Conservation (phyloP, 2,888 invertebrate genomes). For the Brenthis ino region DNA sequence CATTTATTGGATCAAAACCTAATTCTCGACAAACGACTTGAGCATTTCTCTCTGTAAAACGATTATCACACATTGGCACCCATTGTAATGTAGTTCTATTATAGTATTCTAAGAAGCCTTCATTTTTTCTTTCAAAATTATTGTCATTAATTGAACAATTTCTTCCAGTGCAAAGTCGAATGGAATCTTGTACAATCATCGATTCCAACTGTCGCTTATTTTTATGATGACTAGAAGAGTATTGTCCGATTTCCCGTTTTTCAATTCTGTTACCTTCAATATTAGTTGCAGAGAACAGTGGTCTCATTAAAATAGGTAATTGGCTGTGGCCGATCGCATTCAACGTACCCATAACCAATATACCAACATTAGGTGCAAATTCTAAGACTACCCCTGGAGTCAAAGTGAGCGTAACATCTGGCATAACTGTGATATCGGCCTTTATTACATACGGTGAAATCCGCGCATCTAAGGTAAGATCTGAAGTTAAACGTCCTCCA, state of each 20-base stretch:
- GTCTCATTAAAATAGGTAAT: constrained; percentile 90
- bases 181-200: constrained; percentile 82
- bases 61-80: constrained; percentile 97
- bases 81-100: constrained; percentile 97
- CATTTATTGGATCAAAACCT: constrained; percentile 93
- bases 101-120: constrained; percentile 97
- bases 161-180: constrained; percentile 89
- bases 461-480: constrained; percentile 84
- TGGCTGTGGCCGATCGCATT: constrained; percentile 90
- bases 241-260: constrained; percentile 67
- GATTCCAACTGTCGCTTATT: constrained; percentile 81
- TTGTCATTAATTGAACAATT: constrained; percentile 85
- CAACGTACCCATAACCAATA: constrained; percentile 95
- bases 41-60: constrained; percentile 98
- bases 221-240: constrained; percentile 60
- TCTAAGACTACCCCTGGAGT: constrained; percentile 95
- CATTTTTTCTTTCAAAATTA: constrained; percentile 77
- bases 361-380: constrained; percentile 97
- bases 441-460: constrained; percentile 89
- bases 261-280: constrained; percentile 63
- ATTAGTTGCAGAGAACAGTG: constrained; percentile 68
- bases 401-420: constrained; percentile 92
- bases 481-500: constrained; percentile 88
- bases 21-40: constrained; percentile 97
- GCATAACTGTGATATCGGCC: constrained; percentile 98